Evolutionary conservation across 1,140 invertebrate genomes (phyloP).

Genomic region (Oryctes rhinoceros): DNA sequence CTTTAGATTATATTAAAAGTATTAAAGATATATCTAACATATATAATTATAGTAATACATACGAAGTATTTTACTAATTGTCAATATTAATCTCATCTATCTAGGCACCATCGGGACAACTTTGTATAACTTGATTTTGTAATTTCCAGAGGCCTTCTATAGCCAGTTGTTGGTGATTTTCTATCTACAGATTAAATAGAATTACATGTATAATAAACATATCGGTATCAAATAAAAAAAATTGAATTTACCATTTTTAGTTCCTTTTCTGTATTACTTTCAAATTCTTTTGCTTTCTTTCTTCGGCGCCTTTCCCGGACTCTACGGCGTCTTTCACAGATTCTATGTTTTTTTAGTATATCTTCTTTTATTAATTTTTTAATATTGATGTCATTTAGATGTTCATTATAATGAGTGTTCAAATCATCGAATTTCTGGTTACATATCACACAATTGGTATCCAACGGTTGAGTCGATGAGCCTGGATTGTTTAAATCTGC

Average conservation of each 20-base stretch:
- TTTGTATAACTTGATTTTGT: not conserved
- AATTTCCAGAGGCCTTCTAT: not conserved
- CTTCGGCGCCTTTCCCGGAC: not conserved
- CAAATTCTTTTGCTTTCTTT: not conserved
- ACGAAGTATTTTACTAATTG: too few species aligned
- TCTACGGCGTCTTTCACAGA: too few species aligned
- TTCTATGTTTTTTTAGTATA: constrained; percentile 12
- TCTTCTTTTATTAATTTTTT: constrained; percentile 11
- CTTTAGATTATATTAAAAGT: constrained; percentile 28
- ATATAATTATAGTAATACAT: constrained; percentile 1
- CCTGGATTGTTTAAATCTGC: not conserved
- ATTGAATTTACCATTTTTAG: too few species aligned
- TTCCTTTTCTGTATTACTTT: constrained; percentile 6
- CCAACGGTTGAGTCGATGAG: not conserved
- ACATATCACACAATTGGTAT: not conserved
- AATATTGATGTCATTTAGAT: constrained; percentile 13
- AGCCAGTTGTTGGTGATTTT: not conserved
- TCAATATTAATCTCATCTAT: too few species aligned
- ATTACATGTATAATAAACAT: constrained; percentile 19
- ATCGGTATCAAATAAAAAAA: too few species aligned
- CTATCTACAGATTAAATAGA: not conserved
- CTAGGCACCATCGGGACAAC: not conserved
- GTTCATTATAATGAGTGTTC: not conserved
- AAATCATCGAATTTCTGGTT: too few species aligned
- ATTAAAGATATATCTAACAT: constrained; percentile 4